phyloP scores from a whole-genome alignment of 2,797 vertebrate genomes.

The Varecia variegata region DNA sequence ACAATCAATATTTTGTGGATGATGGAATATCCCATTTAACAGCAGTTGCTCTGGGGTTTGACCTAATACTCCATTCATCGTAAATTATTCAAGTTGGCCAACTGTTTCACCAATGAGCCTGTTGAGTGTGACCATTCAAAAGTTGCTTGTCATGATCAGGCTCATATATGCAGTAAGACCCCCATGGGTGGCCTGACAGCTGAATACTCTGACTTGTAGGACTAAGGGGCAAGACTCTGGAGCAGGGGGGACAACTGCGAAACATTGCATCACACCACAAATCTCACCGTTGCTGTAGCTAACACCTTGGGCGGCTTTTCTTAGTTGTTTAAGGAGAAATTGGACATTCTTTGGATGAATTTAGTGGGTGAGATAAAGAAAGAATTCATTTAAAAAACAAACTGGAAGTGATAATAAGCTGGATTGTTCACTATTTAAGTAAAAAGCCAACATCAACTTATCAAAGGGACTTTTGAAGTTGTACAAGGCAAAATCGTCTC shows the following conservation, averaged over 20 bases:
- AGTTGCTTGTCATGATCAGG: not conserved
- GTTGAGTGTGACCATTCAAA: not conserved
- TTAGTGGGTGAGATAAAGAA: slow-evolving; percentile 14
- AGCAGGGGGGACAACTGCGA: not conserved
- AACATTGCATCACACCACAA: not conserved
- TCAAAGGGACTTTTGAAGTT: slow-evolving; percentile 67
- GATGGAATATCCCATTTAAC: not conserved
- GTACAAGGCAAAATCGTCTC: not conserved
- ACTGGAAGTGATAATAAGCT: slow-evolving; percentile 63
- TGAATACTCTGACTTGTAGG: not conserved
- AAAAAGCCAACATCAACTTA: slow-evolving; percentile 52
- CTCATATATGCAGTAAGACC: not conserved
- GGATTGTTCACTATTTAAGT: slow-evolving; percentile 27
- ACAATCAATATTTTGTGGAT: not conserved
- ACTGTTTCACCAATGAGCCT: not conserved
- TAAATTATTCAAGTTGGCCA: not conserved
- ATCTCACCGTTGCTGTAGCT: not conserved
- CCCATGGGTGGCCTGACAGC: not conserved
- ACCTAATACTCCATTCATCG: not conserved
- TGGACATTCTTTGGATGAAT: not conserved
- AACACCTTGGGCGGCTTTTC: not conserved
- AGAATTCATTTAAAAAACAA: slow-evolving; percentile 42
- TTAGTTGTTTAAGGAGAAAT: slow-evolving; percentile 9
- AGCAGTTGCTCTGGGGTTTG: not conserved
- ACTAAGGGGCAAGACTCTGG: not conserved